Evolutionary conservation across 53 echinoderm and acorn worm genomes (phyloP).

Genomic region (Echinometra lucunter): DNA sequence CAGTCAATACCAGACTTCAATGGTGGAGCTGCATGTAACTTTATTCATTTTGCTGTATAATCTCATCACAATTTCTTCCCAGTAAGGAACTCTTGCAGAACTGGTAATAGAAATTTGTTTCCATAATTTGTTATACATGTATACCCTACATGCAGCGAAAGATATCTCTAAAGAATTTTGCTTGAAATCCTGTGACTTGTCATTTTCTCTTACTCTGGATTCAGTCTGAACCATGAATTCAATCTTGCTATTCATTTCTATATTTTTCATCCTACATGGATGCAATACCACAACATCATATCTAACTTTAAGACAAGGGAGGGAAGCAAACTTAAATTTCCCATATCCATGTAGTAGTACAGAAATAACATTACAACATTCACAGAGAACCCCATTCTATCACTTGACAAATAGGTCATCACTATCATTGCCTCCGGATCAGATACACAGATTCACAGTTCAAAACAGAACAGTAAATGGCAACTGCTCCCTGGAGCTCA

Average conservation of each 20-base stretch:
- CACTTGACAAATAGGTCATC: background rate
- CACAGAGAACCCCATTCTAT: background rate
- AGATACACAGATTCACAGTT: background rate
- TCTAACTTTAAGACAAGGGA: background rate
- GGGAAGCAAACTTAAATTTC: background rate
- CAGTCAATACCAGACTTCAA: too few species aligned
- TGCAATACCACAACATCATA: background rate
- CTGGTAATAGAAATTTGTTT: too few species aligned
- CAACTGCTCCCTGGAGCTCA: background rate
- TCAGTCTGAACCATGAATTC: background rate
- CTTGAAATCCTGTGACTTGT: too few species aligned
- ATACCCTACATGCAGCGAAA: too few species aligned
- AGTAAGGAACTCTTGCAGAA: too few species aligned
- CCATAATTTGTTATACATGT: too few species aligned
- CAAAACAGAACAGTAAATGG: background rate
- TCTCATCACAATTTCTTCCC: too few species aligned
- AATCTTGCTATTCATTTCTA: background rate
- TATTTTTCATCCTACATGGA: background rate
- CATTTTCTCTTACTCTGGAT: too few species aligned
- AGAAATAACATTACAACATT: background rate
- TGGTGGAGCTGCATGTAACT: too few species aligned
- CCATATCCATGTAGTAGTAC: conserved; percentile 27
- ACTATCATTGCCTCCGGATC: background rate
- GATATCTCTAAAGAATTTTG: too few species aligned
- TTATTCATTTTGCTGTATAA: too few species aligned